These are phyloP conservation scores for Loris lydekkerianus DNA, from an alignment of 2,797 vertebrate genomes.

Conservation along the genomic window DNA sequence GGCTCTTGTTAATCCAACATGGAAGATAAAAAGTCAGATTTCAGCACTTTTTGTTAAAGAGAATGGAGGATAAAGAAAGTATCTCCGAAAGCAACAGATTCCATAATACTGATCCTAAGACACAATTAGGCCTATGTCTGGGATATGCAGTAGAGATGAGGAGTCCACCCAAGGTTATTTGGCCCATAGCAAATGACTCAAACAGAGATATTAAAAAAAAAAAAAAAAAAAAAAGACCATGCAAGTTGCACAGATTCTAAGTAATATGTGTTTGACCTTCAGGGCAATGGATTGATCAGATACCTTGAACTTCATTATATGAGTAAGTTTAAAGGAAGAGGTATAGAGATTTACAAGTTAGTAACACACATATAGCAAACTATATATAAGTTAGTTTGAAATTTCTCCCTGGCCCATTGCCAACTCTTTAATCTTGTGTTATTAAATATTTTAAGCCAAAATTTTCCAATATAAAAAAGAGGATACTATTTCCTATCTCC, in stretches of 20 bases:
- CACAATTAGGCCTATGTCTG: not conserved
- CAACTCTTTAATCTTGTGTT: not conserved
- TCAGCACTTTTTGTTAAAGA: not conserved
- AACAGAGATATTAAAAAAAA: not conserved
- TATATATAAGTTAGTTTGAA: not conserved
- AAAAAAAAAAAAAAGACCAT: not conserved
- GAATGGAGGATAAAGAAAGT: not conserved
- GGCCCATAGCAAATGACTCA: not conserved
- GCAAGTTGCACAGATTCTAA: not conserved
- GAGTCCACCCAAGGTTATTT: not conserved
- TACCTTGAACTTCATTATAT: not conserved
- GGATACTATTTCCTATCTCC: not conserved
- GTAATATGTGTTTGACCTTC: not conserved
- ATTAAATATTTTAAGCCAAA: constrained; percentile 9
- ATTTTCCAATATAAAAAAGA: constrained; percentile 7
- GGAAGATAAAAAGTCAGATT: not conserved
- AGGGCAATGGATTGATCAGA: not conserved
- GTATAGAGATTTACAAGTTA: not conserved
- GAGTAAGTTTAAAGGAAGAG: not conserved
- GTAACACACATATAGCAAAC: not conserved
- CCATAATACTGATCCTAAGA: not conserved
- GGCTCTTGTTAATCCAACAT: not conserved
- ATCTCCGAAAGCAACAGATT: not conserved
- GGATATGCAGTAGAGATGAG: not conserved
- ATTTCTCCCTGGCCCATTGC: not conserved